phyloP scores from a whole-genome alignment of 2,113 vertebrate species.

The Sceloporus undulatus region DNA sequence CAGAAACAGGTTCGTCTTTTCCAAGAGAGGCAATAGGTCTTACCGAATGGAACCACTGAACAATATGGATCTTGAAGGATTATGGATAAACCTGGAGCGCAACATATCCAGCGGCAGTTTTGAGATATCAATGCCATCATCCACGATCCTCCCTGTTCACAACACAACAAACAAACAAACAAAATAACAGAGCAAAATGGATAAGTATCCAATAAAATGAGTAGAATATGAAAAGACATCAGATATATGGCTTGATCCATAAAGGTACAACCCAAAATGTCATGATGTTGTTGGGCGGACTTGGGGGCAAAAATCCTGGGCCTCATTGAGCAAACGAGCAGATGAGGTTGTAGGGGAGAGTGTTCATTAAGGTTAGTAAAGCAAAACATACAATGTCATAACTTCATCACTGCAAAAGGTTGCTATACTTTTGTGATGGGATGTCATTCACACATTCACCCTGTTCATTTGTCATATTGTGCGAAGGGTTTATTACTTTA shows the following conservation, averaged over 20 bases:
- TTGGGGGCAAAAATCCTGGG: not conserved
- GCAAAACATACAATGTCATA: not conserved
- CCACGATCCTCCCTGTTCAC: constrained; percentile 90
- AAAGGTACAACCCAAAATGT: not conserved
- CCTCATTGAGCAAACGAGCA: not conserved
- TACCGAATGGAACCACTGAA: constrained; percentile 98
- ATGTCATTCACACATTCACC: not conserved
- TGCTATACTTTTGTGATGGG: not conserved
- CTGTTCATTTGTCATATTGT: no score
- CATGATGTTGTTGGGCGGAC: no score
- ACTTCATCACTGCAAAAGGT: not conserved
- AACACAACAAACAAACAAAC: not conserved
- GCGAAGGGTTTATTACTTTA: no score
- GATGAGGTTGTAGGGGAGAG: not conserved
- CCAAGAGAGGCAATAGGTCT: constrained; percentile 8
- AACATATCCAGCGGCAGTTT: constrained; percentile 92
- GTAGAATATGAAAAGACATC: not conserved
- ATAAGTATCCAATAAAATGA: not conserved
- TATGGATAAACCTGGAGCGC: constrained; percentile 94
- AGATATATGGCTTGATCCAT: not conserved
- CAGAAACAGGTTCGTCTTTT: not conserved
- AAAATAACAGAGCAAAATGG: not conserved
- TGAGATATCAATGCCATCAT: constrained; percentile 96
- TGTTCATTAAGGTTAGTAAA: no score
- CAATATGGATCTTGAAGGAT: constrained; percentile 96